These are phyloP conservation scores for Cyaniris semiargus DNA, from an alignment of 2,888 invertebrate genomes.

Conservation along the genomic window DNA sequence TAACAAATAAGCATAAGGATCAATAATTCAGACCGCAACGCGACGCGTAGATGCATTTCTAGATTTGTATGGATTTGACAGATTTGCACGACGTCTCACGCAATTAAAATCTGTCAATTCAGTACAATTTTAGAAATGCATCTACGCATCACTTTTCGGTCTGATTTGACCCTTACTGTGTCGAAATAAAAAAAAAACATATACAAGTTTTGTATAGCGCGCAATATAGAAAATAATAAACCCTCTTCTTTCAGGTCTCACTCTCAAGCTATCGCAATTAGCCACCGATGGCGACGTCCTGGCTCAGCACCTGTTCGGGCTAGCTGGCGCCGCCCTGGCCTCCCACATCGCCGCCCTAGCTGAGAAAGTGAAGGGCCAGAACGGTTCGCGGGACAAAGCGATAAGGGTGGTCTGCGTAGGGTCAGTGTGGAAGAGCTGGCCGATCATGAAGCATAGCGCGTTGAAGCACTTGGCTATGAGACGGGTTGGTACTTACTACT, in stretches of 20 bases:
- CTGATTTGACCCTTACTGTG: no score
- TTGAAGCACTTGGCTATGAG: constrained; percentile 73
- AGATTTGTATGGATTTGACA: no score
- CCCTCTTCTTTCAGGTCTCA: constrained; percentile 76
- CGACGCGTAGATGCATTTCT: no score
- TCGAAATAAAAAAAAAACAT: no score
- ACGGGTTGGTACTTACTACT: constrained; percentile 63
- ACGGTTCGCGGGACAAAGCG: constrained; percentile 75
- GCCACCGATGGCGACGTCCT: constrained; percentile 87
- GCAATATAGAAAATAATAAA: no score
- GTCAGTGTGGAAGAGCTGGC: constrained; percentile 97
- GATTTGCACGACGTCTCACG: no score
- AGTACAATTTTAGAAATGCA: no score
- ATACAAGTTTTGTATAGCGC: no score
- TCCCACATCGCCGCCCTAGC: constrained; percentile 85
- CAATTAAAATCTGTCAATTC: no score
- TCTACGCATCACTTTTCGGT: no score
- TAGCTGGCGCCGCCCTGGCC: constrained; percentile 86
- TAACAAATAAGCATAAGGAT: no score
- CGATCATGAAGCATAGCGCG: constrained; percentile 86
- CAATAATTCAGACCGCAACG: no score
- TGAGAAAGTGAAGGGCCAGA: constrained; percentile 48
- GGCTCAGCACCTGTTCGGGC: constrained; percentile 80
- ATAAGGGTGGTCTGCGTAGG: constrained; percentile 94
- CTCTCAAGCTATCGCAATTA: constrained; percentile 85